These are phyloP conservation scores for Napeogenes sylphis DNA, from an alignment of 2,888 invertebrate genomes.

Conservation along the genomic window DNA sequence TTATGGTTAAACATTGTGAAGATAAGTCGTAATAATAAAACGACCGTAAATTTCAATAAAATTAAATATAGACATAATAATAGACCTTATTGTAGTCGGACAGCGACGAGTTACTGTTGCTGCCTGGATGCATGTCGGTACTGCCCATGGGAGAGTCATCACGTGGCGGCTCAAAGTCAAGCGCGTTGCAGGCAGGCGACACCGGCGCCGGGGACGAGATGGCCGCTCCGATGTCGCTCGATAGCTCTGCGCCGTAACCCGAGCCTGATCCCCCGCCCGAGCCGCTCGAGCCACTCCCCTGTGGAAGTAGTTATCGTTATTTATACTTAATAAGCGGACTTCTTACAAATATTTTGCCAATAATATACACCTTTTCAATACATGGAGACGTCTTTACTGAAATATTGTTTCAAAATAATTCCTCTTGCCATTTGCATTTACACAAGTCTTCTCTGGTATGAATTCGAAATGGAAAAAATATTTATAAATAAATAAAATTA, in stretches of 20 bases:
- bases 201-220: constrained; percentile 84
- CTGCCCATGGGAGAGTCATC: constrained; percentile 45
- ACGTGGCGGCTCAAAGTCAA: constrained; percentile 84
- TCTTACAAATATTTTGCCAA: not conserved
- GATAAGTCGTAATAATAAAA: too few species aligned
- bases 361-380: not conserved
- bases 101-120: constrained; percentile 53
- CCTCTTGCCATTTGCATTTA: too few species aligned
- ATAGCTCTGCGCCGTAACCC: constrained; percentile 82
- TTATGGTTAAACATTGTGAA: too few species aligned
- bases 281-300: constrained; percentile 33
- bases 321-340: not conserved
- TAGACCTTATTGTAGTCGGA: constrained; percentile 62
- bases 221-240: constrained; percentile 87
- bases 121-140: constrained; percentile 51
- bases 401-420: too few species aligned
- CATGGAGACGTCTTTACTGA: not conserved
- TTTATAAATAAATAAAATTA: too few species aligned
- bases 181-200: constrained; percentile 82
- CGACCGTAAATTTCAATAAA: too few species aligned
- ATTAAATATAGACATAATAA: too few species aligned
- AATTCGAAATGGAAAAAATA: too few species aligned
- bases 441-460: too few species aligned
- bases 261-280: constrained; percentile 39
- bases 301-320: not conserved